phyloP scores from a whole-genome alignment of 2,113 vertebrate species.

The Helogale parvula region DNA sequence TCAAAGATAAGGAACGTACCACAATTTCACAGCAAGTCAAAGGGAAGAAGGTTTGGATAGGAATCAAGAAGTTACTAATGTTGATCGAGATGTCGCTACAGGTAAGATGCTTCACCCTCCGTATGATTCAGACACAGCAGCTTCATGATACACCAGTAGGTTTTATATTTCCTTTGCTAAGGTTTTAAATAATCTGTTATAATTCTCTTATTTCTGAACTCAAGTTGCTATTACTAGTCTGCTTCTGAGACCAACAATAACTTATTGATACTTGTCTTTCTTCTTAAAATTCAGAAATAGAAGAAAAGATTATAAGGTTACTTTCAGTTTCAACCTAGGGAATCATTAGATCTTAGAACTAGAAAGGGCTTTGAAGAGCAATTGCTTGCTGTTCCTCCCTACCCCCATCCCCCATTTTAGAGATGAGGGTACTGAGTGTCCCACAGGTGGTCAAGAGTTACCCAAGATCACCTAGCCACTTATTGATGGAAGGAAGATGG shows the following conservation, averaged over 20 bases:
- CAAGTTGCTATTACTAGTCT: not conserved
- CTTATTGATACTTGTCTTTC: not conserved
- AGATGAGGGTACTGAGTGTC: not conserved
- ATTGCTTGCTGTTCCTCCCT: not conserved
- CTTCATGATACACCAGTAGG: not conserved
- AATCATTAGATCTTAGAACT: not conserved
- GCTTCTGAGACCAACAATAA: not conserved
- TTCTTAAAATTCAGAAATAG: conserved; percentile 31
- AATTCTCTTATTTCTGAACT: not conserved
- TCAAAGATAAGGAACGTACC: conserved; percentile 93
- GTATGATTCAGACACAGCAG: not conserved
- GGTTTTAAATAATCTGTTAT: conserved; percentile 11
- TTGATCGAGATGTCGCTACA: conserved; percentile 97
- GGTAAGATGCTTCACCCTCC: conserved; percentile 84
- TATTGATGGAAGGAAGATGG: not conserved
- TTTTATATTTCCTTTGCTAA: not conserved
- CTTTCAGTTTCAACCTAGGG: not conserved
- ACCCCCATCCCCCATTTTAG: not conserved
- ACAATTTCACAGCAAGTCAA: conserved; percentile 92
- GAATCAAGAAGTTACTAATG: conserved; percentile 98
- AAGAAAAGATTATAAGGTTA: conserved; percentile 34
- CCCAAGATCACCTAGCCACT: not conserved
- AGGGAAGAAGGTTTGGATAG: conserved; percentile 90
- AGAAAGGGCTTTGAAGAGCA: conserved; percentile 27
- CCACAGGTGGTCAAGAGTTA: not conserved